Evolutionary conservation across 2,888 invertebrate genomes (phyloP), one percentile per base, ranked within the genome.

Genomic region (Trisateles emortualis): DNA sequence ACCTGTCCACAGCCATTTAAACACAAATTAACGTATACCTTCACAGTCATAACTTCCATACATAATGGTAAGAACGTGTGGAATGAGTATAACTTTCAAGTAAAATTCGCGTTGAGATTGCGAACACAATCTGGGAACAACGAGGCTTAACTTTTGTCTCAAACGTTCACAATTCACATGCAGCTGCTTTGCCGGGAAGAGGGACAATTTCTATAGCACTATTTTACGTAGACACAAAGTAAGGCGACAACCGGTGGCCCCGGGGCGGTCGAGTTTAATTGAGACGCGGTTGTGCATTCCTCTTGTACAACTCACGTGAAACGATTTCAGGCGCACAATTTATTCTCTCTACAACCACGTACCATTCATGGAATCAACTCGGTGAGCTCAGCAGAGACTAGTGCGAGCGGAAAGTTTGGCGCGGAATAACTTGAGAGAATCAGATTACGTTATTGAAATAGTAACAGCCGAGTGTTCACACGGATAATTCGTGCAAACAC

Each of bases 401-500:
- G 66, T 51, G 59, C 68, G 54, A 65, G 66, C 69, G 66, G 68
- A 77, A 72, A 70, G 74, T 72, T 74, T 63, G 63, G 62, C 64
- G 63, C 68, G 69, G 65, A 80, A 76, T 83, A 78, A 79, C 71
- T 75, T 72, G 74, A 61, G 59, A 72, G 74, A 79, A 75, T 80
- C 72, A 66, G 83, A 84, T 86, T 81, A 83, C 72, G 67, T 69
- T 84, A 83, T 85, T 86, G 80, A 83, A 84, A 83, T 82, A 85
- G 81, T 77, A 81, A 77, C 58, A 60, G 52, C 42, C 50, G 61
- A 67, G 72, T 82, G 81, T 82, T 82, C 80, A 79, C 79, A 81
- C 76, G 75, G 61, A 86, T 88, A 87, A 84, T 79, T 79, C 77
- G 80, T 72, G 81, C 84, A 90, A 89, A 90, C 84, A 88, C 68